These are phyloP conservation scores for Cheilosia urbana DNA, from an alignment of 2,888 invertebrate genomes.

Conservation along the genomic window DNA sequence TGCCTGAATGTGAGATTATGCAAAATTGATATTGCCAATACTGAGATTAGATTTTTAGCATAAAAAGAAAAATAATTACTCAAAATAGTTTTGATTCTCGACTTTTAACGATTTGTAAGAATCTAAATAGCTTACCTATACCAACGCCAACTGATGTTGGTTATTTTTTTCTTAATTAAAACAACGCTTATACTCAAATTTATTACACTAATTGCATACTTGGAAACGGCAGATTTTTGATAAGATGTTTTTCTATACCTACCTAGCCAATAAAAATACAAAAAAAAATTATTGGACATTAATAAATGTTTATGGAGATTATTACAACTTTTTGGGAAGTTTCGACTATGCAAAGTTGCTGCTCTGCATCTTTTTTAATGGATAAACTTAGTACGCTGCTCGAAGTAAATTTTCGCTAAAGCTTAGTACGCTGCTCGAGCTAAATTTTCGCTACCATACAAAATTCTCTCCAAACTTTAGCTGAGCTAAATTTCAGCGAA, in stretches of 20 bases:
- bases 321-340: not conserved
- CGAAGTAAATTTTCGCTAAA: too few species aligned
- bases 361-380: too few species aligned
- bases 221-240: constrained; percentile 19
- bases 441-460: too few species aligned
- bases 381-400: too few species aligned
- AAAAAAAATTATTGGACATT: constrained; percentile 12
- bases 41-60: constrained; percentile 31
- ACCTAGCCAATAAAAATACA: constrained; percentile 36
- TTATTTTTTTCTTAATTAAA: constrained; percentile 4
- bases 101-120: not conserved
- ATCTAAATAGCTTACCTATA: not conserved
- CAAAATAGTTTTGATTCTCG: constrained; percentile 37
- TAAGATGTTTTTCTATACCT: constrained; percentile 38
- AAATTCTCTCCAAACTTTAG: too few species aligned
- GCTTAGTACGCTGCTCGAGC: too few species aligned
- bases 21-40: constrained; percentile 5
- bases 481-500: too few species aligned
- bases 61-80: constrained; percentile 10
- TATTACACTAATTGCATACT: constrained; percentile 38
- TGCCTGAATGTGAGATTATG: constrained; percentile 78
- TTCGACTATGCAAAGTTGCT: not conserved
- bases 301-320: not conserved
- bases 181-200: constrained; percentile 66
- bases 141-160: constrained; percentile 13